phyloP scores from a whole-genome alignment of 2,888 invertebrate genomes.

The Lepidochrysops patricia region DNA sequence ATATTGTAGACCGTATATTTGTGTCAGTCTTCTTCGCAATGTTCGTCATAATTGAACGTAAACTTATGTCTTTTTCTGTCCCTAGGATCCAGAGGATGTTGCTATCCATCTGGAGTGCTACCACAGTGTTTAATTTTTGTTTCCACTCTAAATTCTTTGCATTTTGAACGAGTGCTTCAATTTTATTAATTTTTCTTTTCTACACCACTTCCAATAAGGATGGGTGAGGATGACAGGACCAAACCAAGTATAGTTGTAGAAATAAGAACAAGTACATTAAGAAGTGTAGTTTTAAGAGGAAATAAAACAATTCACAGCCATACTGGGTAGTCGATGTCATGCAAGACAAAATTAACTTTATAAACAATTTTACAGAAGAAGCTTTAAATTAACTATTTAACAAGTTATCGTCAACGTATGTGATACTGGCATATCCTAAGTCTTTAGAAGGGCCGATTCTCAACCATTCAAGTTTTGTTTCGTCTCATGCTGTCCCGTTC shows the following conservation, averaged over 20 bases:
- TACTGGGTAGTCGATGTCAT: not conserved
- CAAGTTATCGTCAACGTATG: not conserved
- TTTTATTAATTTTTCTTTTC: slow-evolving; percentile 15
- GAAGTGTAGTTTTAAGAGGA: not conserved
- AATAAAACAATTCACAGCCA: not conserved
- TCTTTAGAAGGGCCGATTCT: too few species aligned
- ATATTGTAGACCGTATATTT: not conserved
- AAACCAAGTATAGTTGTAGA: slow-evolving; percentile 32
- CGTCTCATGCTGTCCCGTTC: too few species aligned
- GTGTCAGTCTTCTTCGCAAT: not conserved
- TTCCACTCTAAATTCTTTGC: slow-evolving; percentile 7
- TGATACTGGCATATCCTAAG: not conserved
- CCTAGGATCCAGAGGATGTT: slow-evolving; percentile 45
- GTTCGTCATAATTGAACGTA: slow-evolving; percentile 31
- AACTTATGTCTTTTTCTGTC: slow-evolving; percentile 54
- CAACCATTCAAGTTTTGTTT: too few species aligned
- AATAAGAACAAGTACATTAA: slow-evolving; percentile 22
- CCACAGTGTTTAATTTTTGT: slow-evolving; percentile 20
- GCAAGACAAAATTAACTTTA: too few species aligned
- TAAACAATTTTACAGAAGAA: too few species aligned
- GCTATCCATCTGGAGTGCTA: slow-evolving; percentile 22
- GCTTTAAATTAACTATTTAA: not conserved
- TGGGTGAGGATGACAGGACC: slow-evolving; percentile 24
- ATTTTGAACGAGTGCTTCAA: slow-evolving; percentile 11
- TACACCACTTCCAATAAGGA: slow-evolving; percentile 24